Evolutionary conservation across 2,797 vertebrate species (phyloP).

Genomic region (Falco peregrinus): DNA sequence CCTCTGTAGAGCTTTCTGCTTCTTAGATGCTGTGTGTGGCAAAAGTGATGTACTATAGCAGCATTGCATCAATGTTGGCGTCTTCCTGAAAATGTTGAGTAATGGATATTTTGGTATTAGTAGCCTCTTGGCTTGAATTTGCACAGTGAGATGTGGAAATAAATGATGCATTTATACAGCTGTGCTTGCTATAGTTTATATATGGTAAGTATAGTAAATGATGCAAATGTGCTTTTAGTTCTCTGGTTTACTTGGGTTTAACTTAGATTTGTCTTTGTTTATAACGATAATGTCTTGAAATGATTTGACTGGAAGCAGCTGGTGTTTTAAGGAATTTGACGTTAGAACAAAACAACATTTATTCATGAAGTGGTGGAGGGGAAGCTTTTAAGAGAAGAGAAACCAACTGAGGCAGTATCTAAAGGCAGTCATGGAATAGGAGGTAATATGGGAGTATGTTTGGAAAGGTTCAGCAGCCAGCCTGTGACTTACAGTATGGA

Average conservation of each 20-base stretch:
- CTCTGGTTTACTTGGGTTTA: slow-evolving; percentile 7
- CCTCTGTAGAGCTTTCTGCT: neutral
- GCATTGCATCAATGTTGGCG: neutral
- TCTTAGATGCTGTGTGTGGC: neutral
- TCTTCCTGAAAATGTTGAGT: neutral
- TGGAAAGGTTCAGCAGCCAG: neutral
- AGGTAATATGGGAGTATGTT: neutral
- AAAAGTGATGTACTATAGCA: neutral
- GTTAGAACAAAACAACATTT: neutral
- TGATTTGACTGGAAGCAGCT: slow-evolving; percentile 11
- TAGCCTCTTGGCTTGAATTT: neutral
- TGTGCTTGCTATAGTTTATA: neutral
- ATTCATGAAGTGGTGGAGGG: neutral
- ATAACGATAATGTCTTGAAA: neutral
- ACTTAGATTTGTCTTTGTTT: slow-evolving; percentile 16
- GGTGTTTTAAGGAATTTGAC: neutral
- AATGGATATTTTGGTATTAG: neutral
- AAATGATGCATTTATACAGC: neutral
- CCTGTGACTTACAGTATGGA: neutral
- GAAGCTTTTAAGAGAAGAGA: neutral
- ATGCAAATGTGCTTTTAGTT: slow-evolving; percentile 12
- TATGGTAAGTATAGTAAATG: neutral
- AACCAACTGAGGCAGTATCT: neutral
- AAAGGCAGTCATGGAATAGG: neutral
- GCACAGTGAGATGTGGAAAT: neutral